Conservation (phyloP, 1,140 invertebrate species). For the Plectus sambesii region DNA sequence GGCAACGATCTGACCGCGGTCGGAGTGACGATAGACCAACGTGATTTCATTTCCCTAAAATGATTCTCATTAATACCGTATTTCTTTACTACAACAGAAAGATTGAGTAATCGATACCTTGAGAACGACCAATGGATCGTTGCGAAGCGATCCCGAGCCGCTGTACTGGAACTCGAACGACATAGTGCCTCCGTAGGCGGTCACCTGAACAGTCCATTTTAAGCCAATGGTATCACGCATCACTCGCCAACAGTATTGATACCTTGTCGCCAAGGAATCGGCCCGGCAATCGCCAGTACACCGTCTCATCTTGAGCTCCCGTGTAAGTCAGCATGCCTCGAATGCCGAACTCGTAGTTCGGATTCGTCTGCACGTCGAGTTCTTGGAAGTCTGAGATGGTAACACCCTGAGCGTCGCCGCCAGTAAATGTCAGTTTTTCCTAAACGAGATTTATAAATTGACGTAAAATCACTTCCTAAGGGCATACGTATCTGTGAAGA, state of each 20-base stretch:
- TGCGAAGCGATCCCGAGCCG: constrained; percentile 24
- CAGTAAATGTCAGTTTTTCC: constrained; percentile 43
- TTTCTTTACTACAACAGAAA: too few relatives aligned
- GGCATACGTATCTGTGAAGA: too few relatives aligned
- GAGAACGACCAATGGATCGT: constrained; percentile 39
- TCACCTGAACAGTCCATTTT: constrained; percentile 25
- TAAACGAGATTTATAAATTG: too few relatives aligned
- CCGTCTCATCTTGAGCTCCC: constrained; percentile 44
- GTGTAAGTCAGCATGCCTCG: constrained; percentile 34
- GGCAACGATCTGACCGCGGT: constrained; percentile 33
- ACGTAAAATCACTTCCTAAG: too few relatives aligned
- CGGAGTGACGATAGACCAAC: constrained; percentile 32
- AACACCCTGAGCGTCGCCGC: constrained; percentile 37
- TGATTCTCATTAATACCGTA: constrained; percentile 2
- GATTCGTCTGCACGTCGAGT: constrained; percentile 16
- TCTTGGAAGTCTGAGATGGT: constrained; percentile 34
- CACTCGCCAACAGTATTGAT: background rate
- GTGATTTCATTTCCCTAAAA: constrained; percentile 41
- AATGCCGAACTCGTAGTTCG: constrained; percentile 27
- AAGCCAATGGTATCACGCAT: constrained; percentile 11
- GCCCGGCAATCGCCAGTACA: constrained; percentile 67
- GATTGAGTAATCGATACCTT: constrained; percentile 24
- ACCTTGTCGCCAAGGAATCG: constrained; percentile 80
- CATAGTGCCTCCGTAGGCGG: constrained; percentile 42
- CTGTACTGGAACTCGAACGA: constrained; percentile 34